Conservation (phyloP, 2,888 invertebrate genomes). For the Allophyes oxyacanthae region DNA sequence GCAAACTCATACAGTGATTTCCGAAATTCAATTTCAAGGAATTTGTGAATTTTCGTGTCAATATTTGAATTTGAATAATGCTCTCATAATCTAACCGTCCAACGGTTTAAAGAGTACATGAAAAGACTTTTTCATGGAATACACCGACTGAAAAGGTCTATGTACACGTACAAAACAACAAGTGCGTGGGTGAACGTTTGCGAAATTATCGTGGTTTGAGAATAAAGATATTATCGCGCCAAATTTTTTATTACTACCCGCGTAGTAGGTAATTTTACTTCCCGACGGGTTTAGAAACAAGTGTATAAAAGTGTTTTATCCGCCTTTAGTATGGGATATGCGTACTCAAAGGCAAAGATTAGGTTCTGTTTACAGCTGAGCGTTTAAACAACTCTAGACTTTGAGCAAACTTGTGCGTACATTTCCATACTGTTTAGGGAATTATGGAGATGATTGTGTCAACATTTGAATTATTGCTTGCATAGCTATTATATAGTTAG, state of each 20-base stretch:
- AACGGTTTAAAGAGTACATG: slow-evolving; percentile 17
- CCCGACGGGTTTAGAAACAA: no score
- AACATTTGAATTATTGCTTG: slow-evolving; percentile 6
- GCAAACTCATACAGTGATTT: slow-evolving; percentile 34
- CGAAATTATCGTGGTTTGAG: no score
- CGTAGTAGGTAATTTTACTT: no score
- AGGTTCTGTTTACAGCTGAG: slow-evolving; percentile 10
- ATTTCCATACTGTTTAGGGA: slow-evolving; percentile 13
- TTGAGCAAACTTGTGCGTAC: slow-evolving; percentile 10
- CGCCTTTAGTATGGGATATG: no score
- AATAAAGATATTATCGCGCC: no score
- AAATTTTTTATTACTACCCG: no score
- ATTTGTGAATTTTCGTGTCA: slow-evolving; percentile 21
- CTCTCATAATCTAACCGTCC: slow-evolving; percentile 15
- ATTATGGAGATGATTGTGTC: slow-evolving; percentile 1
- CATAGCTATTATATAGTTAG: no score
- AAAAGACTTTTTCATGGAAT: slow-evolving; percentile 19
- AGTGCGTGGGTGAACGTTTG: no score
- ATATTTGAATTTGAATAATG: slow-evolving; percentile 32
- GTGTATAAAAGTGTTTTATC: no score
- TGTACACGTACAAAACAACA: no score
- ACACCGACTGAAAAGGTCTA: no score
- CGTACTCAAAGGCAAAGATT: background rate
- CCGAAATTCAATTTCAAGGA: slow-evolving; percentile 12
- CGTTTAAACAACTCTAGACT: slow-evolving; percentile 12